A percentile compares a stretch with the other conserved stretches of the same genome.
Evolutionary conservation across 1,140 invertebrate genomes (phyloP).

Genomic region (Cheumatopsyche charites): DNA sequence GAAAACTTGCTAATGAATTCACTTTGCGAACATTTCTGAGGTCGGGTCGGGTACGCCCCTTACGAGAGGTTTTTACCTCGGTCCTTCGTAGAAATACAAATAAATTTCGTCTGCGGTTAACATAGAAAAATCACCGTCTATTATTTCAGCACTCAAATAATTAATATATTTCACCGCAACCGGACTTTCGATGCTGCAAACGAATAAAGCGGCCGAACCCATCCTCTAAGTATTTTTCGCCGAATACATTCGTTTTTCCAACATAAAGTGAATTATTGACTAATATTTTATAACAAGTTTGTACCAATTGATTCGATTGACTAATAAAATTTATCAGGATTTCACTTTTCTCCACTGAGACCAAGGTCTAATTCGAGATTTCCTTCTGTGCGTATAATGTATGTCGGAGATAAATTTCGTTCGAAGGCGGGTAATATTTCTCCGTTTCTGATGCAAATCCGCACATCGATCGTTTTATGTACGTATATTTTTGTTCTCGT

Average conservation of each 20-base stretch:
- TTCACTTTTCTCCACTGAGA: too few species aligned
- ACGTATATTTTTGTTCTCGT: constrained; percentile 13
- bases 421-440: constrained; percentile 21
- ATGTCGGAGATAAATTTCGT: neutral
- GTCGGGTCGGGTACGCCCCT: neutral
- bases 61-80: neutral
- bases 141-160: constrained; percentile 17
- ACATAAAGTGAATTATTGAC: too few species aligned
- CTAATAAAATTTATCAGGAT: too few species aligned
- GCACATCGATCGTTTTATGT: constrained; percentile 10
- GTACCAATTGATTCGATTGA: too few species aligned
- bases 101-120: neutral
- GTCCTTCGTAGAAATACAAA: constrained; percentile 5
- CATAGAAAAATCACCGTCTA: constrained; percentile 2
- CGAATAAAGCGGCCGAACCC: too few species aligned
- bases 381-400: too few species aligned
- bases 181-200: neutral
- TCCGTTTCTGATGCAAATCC: constrained; percentile 27
- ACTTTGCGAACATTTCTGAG: constrained; percentile 1
- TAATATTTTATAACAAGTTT: too few species aligned
- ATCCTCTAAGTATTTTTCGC: too few species aligned
- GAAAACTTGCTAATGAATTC: constrained; percentile 12
- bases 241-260: too few species aligned
- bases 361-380: too few species aligned
- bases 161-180: neutral